Conservation (phyloP, 2,113 vertebrate genomes). For the Erpornis zantholeuca region DNA sequence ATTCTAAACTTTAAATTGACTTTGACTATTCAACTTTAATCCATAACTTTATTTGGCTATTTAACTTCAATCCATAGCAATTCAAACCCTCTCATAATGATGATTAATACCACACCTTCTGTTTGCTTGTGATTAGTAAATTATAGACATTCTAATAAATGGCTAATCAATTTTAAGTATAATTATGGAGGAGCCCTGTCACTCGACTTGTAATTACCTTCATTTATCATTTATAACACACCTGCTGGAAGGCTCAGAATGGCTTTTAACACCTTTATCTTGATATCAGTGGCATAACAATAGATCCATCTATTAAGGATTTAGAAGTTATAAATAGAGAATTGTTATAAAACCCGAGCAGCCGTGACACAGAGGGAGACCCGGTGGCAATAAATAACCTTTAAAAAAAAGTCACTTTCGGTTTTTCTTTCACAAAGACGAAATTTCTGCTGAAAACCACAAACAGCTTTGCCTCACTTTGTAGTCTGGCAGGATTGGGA, state of each 20-base stretch:
- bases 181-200: not conserved
- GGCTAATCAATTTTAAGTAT: not conserved
- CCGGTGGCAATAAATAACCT: not conserved
- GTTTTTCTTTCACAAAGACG: not conserved
- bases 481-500: not conserved
- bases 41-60: not conserved
- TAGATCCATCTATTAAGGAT: not conserved
- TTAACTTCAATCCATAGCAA: not conserved
- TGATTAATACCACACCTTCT: not conserved
- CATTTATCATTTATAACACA: not conserved
- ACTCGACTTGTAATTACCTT: not conserved
- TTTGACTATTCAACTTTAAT: not conserved
- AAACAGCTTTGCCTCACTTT: not conserved
- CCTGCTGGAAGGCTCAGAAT: not conserved
- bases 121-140: not conserved
- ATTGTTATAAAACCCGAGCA: not conserved
- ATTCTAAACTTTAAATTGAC: not conserved
- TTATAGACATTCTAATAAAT: not conserved
- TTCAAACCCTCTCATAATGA: not conserved
- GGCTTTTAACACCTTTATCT: not conserved
- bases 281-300: not conserved
- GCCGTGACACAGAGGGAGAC: not conserved
- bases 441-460: not conserved
- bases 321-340: not conserved
- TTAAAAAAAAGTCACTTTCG: rapidly evolving